Percentiles rank a stretch among this genome's conserved stretches.
Evolutionary conservation across 1,140 invertebrate species (phyloP).

Genomic region (Stegodyphus dumicola): DNA sequence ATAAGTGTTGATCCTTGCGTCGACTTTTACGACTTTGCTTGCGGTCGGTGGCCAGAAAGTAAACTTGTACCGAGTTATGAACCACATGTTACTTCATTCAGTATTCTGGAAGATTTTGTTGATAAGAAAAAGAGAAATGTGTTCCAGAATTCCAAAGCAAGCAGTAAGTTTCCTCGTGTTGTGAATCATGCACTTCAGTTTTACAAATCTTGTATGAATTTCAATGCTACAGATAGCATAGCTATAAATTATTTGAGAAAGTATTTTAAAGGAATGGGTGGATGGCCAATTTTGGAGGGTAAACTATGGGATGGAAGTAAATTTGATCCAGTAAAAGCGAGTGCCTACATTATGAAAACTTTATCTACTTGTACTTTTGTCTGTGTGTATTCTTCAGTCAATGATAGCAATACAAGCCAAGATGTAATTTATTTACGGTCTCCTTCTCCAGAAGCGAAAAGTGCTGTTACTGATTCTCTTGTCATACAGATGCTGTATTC

Average conservation of each 20-base stretch:
- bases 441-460: too few relatives aligned
- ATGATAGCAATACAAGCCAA: slow-evolving; percentile 12
- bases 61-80: slow-evolving; percentile 71
- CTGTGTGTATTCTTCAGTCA: not conserved
- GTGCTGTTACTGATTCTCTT: too few relatives aligned
- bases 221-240: not conserved
- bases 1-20: slow-evolving; percentile 81
- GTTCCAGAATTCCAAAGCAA: not conserved
- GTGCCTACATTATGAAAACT: slow-evolving; percentile 31
- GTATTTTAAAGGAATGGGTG: slow-evolving; percentile 11
- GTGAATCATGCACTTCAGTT: slow-evolving; percentile 42
- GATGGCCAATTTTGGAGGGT: slow-evolving; percentile 25
- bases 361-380: slow-evolving; percentile 18
- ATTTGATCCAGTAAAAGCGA: slow-evolving; percentile 29
- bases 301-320: not conserved
- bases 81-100: not conserved
- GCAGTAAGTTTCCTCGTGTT: not conserved
- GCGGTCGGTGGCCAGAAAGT: slow-evolving; percentile 74
- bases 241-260: not conserved
- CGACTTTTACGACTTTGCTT: slow-evolving; percentile 92
- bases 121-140: not conserved
- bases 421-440: slow-evolving; percentile 23
- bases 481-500: slow-evolving; percentile 8
- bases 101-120: not conserved
- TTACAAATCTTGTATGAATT: slow-evolving; percentile 24